Percentiles rank a stretch among this genome's conserved stretches.
Evolutionary conservation across 2,888 invertebrate genomes (phyloP).

Genomic region (Microctonus aethiopoides): DNA sequence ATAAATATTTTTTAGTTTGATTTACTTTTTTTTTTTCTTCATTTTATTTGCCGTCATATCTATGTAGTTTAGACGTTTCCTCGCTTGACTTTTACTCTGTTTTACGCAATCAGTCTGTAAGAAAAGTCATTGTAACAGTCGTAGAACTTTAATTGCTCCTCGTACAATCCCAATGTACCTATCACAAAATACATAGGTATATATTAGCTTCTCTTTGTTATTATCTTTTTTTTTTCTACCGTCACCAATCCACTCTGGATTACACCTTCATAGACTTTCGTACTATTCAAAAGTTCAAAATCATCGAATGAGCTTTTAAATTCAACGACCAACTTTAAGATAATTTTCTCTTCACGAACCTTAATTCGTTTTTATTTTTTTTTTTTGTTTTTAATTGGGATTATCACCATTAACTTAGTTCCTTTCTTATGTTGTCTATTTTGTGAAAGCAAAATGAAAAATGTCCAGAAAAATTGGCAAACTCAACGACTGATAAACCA

Average conservation of each 20-base stretch:
- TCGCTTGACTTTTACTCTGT: neutral
- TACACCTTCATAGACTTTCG: neutral
- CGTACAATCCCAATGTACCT: neutral
- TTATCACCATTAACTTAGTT: neutral
- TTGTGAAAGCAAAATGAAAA: slow-evolving; percentile 22
- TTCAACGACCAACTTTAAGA: neutral
- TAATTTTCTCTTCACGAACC: no score
- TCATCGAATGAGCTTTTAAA: slow-evolving; percentile 1
- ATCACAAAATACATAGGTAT: neutral
- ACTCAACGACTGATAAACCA: slow-evolving; percentile 44
- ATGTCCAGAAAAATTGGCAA: slow-evolving; percentile 22
- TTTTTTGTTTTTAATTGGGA: neutral
- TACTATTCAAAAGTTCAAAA: slow-evolving; percentile 3
- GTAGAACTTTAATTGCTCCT: slow-evolving; percentile 1
- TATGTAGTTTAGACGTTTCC: neutral
- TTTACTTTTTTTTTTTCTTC: neutral
- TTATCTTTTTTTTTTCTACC: neutral
- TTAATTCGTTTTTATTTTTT: neutral
- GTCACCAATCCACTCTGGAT: neutral
- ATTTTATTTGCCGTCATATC: neutral
- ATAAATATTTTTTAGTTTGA: neutral
- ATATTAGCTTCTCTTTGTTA: neutral
- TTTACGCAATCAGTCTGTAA: neutral
- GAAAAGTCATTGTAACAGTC: slow-evolving; percentile 8
- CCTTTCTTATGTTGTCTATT: neutral